Conservation (phyloP, 2,797 vertebrate species). For the Thamnophis elegans region DNA sequence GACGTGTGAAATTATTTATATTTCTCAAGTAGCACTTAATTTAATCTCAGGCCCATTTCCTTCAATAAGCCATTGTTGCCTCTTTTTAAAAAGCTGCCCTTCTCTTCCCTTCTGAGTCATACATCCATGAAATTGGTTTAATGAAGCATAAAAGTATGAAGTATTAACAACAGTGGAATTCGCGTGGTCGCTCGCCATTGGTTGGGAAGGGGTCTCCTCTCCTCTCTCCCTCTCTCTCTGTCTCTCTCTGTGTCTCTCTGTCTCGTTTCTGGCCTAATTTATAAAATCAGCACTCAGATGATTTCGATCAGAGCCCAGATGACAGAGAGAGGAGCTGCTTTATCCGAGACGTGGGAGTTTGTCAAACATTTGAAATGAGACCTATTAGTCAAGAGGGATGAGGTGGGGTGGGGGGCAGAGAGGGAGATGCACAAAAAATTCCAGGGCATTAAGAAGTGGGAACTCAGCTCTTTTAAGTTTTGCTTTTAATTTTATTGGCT, state of each 20-base stretch:
- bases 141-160: constrained; percentile 99
- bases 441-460: constrained; percentile 42
- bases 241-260: too few species aligned
- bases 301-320: constrained; percentile 95
- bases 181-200: constrained; percentile 93
- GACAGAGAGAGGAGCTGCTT: constrained; percentile 92
- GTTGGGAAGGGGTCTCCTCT: constrained; percentile 73
- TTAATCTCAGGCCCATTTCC: constrained; percentile 96
- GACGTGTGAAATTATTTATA: constrained; percentile 78
- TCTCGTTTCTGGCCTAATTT: constrained; percentile 94
- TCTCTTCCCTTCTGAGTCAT: constrained; percentile 98
- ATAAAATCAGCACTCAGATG: constrained; percentile 94
- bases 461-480: not conserved
- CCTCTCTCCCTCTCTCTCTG: too few species aligned
- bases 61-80: constrained; percentile 98
- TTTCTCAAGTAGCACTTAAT: constrained; percentile 99
- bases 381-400: constrained; percentile 70
- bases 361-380: constrained; percentile 80
- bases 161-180: constrained; percentile 98
- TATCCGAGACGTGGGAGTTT: constrained; percentile 79
- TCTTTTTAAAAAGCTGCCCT: constrained; percentile 83
- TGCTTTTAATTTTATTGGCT: not conserved
- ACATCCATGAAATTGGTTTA: constrained; percentile 99
- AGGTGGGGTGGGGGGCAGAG: not conserved
- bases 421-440: constrained; percentile 62